Base-by-base conservation (phyloP, 1,140 invertebrate species). In the Cyphomyrmex costatus region DNA sequence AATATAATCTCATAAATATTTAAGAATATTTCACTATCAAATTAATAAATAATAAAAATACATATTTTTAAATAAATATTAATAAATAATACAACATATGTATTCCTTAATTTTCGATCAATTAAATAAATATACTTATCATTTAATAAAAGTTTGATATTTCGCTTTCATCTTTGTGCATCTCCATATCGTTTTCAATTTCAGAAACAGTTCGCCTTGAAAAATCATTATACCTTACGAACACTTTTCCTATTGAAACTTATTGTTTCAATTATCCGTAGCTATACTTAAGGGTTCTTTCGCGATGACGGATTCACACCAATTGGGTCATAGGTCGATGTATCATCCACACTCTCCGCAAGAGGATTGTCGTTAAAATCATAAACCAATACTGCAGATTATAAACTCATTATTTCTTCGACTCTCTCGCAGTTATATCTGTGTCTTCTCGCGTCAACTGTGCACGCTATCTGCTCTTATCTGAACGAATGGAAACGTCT, bases 401-500 rank as follows among this genome's bases (percentile, higher is more conserved):
- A 46, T 14, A 30, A n/a, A 53, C n/a, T 33, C 24, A 82, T 68
- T 36, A 30, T 19, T 74, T 21, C 53, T 56, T 33, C 8, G 7
- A 46, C 10, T 21, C 21, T 19, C 33, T 21, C 21, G 24, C 33
- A 12, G 42, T 27, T 68, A 19, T 46, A 42, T 36, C n/a, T 36
- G 19, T 46, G 56, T 19, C 24, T 51, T 56, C 65, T 27, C 33
- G 79, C 63, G 33, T 42, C 5, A 36, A 30, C 61, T 65, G 0
- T 65, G 0, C n/a, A 33, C 73, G n/a, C 83, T 90, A 90, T 90
- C 88, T 80, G 5, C 16, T 61, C 42, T 90, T 90, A 90, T 90
- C 88, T 63, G 1, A 27, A 8, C 10, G 74, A 61, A 84, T 24
- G 66, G n/a, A 63, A 53, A n/a, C n/a, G 61, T 12, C 63, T 83